These are phyloP conservation scores for Chorisops tibialis DNA, from an alignment of 2,888 invertebrate genomes.

Conservation along the genomic window DNA sequence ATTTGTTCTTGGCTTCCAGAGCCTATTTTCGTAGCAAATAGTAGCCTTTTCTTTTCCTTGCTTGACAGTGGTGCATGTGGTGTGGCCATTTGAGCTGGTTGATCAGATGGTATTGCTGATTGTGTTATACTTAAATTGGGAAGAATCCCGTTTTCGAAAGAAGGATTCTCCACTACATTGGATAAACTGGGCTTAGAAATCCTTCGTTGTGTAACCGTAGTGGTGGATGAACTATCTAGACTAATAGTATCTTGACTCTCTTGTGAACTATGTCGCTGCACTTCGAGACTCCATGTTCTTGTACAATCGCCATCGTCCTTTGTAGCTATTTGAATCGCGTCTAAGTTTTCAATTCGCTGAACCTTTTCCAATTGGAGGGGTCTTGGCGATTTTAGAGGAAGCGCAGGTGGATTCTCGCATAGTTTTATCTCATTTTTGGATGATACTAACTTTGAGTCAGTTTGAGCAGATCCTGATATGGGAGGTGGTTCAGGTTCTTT, in stretches of 20 bases:
- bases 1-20: slow-evolving; percentile 63
- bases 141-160: slow-evolving; percentile 41
- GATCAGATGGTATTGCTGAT: not conserved
- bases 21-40: slow-evolving; percentile 67
- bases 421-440: not conserved
- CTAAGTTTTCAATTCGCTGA: slow-evolving; percentile 50
- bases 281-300: slow-evolving; percentile 47
- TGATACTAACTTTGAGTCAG: slow-evolving; percentile 2
- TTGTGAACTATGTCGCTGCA: slow-evolving; percentile 50
- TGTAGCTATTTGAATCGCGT: slow-evolving; percentile 60
- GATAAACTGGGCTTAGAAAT: slow-evolving; percentile 37
- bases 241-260: slow-evolving; percentile 57
- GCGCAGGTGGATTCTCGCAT: slow-evolving; percentile 16
- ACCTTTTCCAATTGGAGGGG: slow-evolving; percentile 36
- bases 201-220: slow-evolving; percentile 38
- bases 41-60: slow-evolving; percentile 54
- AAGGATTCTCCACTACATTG: slow-evolving; percentile 40
- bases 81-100: slow-evolving; percentile 42
- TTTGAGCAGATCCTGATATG: slow-evolving; percentile 12
- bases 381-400: slow-evolving; percentile 31
- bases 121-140: not conserved
- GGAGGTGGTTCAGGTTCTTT: slow-evolving; percentile 26
- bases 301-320: slow-evolving; percentile 42
- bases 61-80: slow-evolving; percentile 40
- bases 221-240: slow-evolving; percentile 41